These are phyloP conservation scores for Oscheius sp. DNA, from an alignment of 2,888 invertebrate genomes.

Conservation along the genomic window DNA sequence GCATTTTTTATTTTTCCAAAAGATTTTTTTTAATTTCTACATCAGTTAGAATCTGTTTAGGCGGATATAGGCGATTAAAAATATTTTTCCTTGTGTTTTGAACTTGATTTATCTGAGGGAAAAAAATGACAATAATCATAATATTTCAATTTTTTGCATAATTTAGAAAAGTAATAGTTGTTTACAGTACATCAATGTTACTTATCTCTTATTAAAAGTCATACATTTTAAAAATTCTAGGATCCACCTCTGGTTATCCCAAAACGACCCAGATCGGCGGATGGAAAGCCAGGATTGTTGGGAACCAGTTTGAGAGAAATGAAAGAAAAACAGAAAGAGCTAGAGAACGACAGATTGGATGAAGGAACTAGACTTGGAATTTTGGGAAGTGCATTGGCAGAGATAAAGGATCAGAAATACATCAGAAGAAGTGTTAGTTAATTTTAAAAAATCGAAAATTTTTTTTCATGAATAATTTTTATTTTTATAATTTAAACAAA, in stretches of 20 bases:
- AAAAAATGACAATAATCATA: too few relatives aligned
- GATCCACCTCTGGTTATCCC: slow-evolving; percentile 27
- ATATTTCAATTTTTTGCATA: too few relatives aligned
- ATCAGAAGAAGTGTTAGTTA: slow-evolving; percentile 7
- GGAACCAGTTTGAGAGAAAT: slow-evolving; percentile 39
- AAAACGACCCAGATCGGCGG: slow-evolving; percentile 23
- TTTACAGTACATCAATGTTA: too few relatives aligned
- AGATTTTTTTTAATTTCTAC: too few relatives aligned
- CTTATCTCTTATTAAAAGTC: too few relatives aligned
- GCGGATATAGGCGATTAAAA: too few relatives aligned
- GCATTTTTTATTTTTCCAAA: too few relatives aligned
- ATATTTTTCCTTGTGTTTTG: background rate
- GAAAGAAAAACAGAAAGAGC: slow-evolving; percentile 37
- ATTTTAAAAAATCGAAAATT: background rate
- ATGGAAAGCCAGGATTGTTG: slow-evolving; percentile 35
- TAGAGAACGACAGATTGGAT: slow-evolving; percentile 37
- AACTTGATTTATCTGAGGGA: background rate
- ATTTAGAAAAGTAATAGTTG: too few relatives aligned
- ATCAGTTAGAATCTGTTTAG: too few relatives aligned
- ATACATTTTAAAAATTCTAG: too few relatives aligned
- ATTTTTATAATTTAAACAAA: too few relatives aligned
- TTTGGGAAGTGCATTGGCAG: slow-evolving; percentile 54
- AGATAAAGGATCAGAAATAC: slow-evolving; percentile 32
- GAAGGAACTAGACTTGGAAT: slow-evolving; percentile 53
- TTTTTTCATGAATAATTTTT: too few relatives aligned